phyloP scores from a whole-genome alignment of 2,113 vertebrate genomes.

The Hylia prasina region DNA sequence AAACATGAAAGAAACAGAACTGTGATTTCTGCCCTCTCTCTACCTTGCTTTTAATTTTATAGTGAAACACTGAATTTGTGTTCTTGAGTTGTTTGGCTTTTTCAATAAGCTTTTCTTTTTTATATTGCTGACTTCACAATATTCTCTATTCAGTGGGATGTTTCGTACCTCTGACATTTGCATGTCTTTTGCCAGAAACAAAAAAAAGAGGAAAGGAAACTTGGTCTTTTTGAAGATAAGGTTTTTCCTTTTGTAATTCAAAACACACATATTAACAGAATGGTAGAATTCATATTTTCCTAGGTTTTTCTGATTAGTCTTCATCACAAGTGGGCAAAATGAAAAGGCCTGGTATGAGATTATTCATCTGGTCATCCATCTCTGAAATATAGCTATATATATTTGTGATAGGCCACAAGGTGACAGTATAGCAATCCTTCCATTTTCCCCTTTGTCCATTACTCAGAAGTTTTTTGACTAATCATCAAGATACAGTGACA shows the following conservation, averaged over 20 bases:
- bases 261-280: background rate
- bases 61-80: background rate
- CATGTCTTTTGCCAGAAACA: constrained; percentile 9
- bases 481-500: background rate
- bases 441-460: background rate
- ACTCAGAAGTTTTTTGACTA: background rate
- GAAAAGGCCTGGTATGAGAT: background rate
- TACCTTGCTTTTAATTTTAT: background rate
- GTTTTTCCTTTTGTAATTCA: background rate
- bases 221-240: background rate
- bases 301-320: background rate
- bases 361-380: background rate
- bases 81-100: background rate
- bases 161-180: background rate
- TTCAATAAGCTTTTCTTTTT: background rate
- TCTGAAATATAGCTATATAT: background rate
- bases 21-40: background rate
- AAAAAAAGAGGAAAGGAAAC: background rate
- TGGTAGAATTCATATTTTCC: background rate
- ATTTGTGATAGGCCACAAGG: background rate
- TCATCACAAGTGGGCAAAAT: background rate
- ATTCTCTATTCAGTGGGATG: background rate
- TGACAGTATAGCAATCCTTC: background rate
- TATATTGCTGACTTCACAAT: background rate
- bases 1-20: background rate